Conservation (phyloP, 2,113 vertebrate species). For the Sphaerodactylus townsendi region DNA sequence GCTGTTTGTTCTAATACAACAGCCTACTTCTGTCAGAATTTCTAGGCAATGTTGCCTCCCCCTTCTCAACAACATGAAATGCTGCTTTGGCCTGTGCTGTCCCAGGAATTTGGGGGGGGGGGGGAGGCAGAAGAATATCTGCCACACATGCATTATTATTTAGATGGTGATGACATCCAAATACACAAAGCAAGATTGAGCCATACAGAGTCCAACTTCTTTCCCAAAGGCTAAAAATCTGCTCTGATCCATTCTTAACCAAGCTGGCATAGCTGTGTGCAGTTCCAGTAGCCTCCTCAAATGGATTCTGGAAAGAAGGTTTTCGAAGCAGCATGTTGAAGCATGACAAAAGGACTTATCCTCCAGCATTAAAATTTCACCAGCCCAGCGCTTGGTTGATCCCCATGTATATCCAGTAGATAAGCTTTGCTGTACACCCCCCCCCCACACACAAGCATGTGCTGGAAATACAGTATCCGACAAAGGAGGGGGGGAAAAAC, state of each 20-base stretch:
- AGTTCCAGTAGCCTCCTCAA: not conserved
- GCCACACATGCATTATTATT: constrained; percentile 29
- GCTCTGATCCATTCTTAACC: constrained; percentile 3
- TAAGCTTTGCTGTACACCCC: not conserved
- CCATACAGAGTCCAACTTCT: constrained; percentile 4
- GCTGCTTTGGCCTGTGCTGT: constrained; percentile 50
- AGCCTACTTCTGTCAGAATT: constrained; percentile 70
- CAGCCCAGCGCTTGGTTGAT: not conserved
- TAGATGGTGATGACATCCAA: constrained; percentile 37
- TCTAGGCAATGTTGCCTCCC: constrained; percentile 64
- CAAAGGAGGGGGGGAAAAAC: not conserved
- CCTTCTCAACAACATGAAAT: constrained; percentile 64
- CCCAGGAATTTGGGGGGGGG: constrained; percentile 41
- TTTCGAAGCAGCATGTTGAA: not conserved
- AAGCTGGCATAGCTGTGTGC: constrained; percentile 4
- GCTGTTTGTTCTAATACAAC: constrained; percentile 74
- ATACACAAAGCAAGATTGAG: constrained; percentile 42
- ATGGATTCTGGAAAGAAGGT: not conserved
- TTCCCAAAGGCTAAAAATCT: constrained; percentile 4
- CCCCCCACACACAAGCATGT: no score
- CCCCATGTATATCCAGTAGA: not conserved
- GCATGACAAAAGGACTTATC: accelerated
- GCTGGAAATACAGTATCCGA: not conserved
- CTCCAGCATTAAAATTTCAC: not conserved
- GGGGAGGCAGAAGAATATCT: constrained; percentile 6